A percentile compares a stretch with the other conserved stretches of the same genome.
Conservation (phyloP, 2,888 invertebrate genomes). For the Luperina nickerlii region DNA sequence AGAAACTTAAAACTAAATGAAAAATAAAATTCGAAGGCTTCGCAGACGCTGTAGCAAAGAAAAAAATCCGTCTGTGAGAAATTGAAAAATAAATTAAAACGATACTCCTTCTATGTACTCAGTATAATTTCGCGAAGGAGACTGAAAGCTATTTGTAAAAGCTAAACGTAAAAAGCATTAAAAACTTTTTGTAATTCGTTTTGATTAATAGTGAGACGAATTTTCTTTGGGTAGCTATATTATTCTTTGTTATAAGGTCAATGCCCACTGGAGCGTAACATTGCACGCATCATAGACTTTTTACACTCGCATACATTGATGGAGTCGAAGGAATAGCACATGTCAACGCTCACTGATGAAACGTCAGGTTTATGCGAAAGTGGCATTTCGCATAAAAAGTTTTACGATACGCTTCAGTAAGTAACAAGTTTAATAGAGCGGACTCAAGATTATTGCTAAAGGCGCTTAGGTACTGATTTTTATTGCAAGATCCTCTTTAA, state of each 20-base stretch:
- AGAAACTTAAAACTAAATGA: conserved; percentile 45
- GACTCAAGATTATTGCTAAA: conserved; percentile 51
- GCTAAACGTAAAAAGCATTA: conserved; percentile 22
- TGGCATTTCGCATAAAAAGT: conserved; percentile 49
- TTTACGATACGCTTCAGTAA: conserved; percentile 43
- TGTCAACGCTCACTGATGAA: conserved; percentile 50
- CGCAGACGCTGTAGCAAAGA: conserved; percentile 34
- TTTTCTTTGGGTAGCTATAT: conserved; percentile 15
- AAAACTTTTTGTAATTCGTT: conserved; percentile 23
- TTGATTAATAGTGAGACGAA: conserved; percentile 28
- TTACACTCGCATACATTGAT: conserved; percentile 50
- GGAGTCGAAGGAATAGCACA: conserved; percentile 51
- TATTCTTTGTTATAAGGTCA: conserved; percentile 44
- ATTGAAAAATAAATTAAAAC: conserved; percentile 64
- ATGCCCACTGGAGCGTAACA: conserved; percentile 45
- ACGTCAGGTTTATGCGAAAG: conserved; percentile 52
- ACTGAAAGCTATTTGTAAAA: conserved; percentile 40
- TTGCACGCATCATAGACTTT: conserved; percentile 46
- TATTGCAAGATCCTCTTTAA: conserved; percentile 43
- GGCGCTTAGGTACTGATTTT: conserved; percentile 23
- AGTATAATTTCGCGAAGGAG: conserved; percentile 17
- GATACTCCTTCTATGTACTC: conserved; percentile 28
- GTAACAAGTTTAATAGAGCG: conserved; percentile 50
- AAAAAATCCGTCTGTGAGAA: conserved; percentile 52
- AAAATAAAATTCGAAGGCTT: conserved; percentile 45